A percentile compares a stretch with the other conserved stretches of the same genome.
These are phyloP conservation scores for Tylochromis polylepis DNA, from an alignment of 2,113 vertebrate species.

Conservation along the genomic window DNA sequence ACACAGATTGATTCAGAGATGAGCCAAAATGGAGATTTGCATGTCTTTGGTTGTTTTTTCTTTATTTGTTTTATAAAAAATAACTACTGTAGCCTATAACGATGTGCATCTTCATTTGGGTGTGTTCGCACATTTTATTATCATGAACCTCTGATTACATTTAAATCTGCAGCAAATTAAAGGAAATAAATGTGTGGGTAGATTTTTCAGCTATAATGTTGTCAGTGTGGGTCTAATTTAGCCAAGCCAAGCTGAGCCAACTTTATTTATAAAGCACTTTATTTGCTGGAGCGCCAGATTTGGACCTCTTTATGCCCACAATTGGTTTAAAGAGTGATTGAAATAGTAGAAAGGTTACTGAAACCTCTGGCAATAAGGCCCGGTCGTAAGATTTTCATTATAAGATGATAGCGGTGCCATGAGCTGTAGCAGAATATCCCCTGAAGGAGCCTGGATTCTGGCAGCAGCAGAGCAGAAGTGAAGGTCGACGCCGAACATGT, in stretches of 20 bases:
- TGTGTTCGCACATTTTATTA: neutral
- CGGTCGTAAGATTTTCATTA: neutral
- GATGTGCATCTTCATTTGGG: neutral
- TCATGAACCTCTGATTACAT: neutral
- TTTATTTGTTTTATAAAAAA: accelerated
- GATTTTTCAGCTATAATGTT: neutral
- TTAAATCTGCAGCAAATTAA: neutral
- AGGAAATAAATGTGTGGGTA: neutral
- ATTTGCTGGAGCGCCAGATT: neutral
- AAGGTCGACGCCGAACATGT: neutral
- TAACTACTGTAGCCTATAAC: accelerated
- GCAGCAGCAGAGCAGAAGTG: neutral
- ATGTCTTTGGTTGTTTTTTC: neutral
- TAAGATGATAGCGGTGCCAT: neutral
- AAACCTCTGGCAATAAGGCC: neutral
- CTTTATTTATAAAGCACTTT: neutral
- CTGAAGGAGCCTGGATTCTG: neutral
- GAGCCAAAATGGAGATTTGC: neutral
- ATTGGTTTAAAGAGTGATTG: neutral
- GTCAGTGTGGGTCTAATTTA: neutral
- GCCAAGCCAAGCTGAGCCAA: neutral
- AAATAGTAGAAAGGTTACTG: neutral
- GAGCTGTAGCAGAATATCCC: neutral
- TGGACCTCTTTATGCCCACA: neutral
- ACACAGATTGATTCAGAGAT: neutral